phyloP scores from a whole-genome alignment of 2,888 invertebrate genomes.

The Drosophila kuntzei region DNA sequence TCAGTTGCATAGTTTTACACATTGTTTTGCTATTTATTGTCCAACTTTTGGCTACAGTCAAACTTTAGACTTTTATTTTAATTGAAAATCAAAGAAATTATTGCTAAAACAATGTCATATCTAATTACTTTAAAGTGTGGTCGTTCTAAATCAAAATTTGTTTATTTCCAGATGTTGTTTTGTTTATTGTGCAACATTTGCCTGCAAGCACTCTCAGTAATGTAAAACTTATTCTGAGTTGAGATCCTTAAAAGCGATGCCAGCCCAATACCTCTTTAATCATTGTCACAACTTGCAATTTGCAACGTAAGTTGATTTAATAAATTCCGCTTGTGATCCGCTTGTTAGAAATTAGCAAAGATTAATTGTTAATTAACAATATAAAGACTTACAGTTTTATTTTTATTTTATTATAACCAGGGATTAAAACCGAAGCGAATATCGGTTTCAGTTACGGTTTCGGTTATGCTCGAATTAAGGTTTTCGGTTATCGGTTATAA shows the following conservation, averaged over 20 bases:
- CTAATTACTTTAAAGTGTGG: background rate
- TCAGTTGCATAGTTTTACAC: no score
- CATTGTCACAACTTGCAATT: constrained; percentile 10
- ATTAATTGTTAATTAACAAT: no score
- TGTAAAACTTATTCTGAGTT: background rate
- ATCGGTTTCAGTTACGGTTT: no score
- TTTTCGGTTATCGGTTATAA: no score
- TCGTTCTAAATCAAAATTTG: background rate
- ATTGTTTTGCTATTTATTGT: background rate
- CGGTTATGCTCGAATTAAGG: no score
- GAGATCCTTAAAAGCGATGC: background rate
- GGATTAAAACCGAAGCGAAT: no score
- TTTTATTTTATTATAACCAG: no score
- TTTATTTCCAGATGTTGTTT: background rate
- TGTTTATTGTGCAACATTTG: constrained; percentile 3
- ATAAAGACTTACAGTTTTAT: no score
- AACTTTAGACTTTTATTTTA: background rate
- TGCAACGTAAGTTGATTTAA: constrained; percentile 17
- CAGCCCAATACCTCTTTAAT: constrained; percentile 13
- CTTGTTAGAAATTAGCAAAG: no score
- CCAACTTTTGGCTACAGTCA: background rate
- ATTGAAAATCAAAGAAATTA: background rate
- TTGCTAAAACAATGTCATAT: background rate
- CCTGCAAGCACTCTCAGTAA: background rate
- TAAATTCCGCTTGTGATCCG: constrained; percentile 20